Evolutionary conservation across 2,113 vertebrate genomes (phyloP), one percentile per base, ranked within the genome.

Genomic region (Cavia aperea): DNA sequence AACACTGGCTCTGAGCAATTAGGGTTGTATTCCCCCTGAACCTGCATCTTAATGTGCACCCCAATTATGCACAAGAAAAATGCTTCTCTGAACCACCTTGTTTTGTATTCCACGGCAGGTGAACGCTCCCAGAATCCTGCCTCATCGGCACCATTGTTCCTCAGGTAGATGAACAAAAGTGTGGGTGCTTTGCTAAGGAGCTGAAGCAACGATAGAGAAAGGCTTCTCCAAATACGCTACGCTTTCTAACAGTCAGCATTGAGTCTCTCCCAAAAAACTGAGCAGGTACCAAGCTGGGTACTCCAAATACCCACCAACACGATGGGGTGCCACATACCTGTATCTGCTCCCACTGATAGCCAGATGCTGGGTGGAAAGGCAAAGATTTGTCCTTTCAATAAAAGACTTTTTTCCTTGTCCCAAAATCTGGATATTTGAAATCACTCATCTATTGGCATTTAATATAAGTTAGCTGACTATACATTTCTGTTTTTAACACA

Each of bases 1-100:
- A 95, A 93, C 94, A 93, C 90, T 51, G 94, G 92, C 81, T 94
- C 78, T 29, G 92, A 96, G 94, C 88, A 95, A 96, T 93, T 72
- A 93, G 86, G 66, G 89, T 81, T 60, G 70, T 81, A 89, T 9
- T n/a, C 65, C 83, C 88, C 87, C 75, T 2, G 2, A 73, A 90
- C 62, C 73, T 23, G 81, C 24, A 11, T 82, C 88, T 75, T 39
- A 36, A 49, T 49, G 88, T 62, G 63, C 31, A 77, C 79, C 95
- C 92, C 90, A 90, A 33, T 94, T 75, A 79, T 60, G 31, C n/a
- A 66, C 54, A 86, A 9, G 86, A 86, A 88, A 43, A 95, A 90
- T 75, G 94, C 24, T 13, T 24, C 73, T 85, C 81, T 43, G 36
- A 95, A 49, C 14, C n/a, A 0, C 68, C 90, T 87, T 78, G 60